These are phyloP conservation scores for Himantopus leucocephalus DNA, from an alignment of 2,113 vertebrate species.

Conservation along the genomic window DNA sequence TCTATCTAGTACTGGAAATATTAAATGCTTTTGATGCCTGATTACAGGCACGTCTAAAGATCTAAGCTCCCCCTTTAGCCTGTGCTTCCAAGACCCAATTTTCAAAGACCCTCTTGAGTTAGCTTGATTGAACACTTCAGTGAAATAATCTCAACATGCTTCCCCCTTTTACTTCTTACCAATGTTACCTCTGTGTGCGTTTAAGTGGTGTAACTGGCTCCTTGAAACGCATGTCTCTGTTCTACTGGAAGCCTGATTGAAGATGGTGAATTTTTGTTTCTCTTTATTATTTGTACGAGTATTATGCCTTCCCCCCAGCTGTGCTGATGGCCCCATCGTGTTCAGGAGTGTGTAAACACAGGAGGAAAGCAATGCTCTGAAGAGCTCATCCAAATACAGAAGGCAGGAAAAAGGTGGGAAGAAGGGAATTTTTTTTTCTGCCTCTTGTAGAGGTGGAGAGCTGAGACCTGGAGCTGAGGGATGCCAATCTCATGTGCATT, in stretches of 20 bases:
- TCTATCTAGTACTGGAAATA: background rate
- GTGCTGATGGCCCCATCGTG: background rate
- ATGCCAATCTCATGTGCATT: rapidly evolving
- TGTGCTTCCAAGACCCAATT: background rate
- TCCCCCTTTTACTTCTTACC: background rate
- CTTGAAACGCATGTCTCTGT: background rate
- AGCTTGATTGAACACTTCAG: background rate
- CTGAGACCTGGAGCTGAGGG: background rate
- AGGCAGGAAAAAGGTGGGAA: background rate
- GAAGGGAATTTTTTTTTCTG: background rate
- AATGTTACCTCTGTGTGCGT: background rate
- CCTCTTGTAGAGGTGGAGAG: background rate
- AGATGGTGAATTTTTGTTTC: background rate
- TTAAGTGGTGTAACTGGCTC: background rate
- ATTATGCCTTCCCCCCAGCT: background rate
- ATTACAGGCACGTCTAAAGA: background rate
- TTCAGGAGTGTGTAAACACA: background rate
- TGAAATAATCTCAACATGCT: background rate
- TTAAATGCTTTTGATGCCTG: background rate
- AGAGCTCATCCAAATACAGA: background rate
- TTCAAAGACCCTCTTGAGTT: background rate
- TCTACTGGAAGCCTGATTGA: background rate
- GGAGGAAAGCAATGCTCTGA: background rate
- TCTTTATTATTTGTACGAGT: background rate
- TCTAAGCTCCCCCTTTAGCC: background rate